Evolutionary conservation across 2,888 invertebrate species (phyloP).

Genomic region (Adineta ricciae): DNA sequence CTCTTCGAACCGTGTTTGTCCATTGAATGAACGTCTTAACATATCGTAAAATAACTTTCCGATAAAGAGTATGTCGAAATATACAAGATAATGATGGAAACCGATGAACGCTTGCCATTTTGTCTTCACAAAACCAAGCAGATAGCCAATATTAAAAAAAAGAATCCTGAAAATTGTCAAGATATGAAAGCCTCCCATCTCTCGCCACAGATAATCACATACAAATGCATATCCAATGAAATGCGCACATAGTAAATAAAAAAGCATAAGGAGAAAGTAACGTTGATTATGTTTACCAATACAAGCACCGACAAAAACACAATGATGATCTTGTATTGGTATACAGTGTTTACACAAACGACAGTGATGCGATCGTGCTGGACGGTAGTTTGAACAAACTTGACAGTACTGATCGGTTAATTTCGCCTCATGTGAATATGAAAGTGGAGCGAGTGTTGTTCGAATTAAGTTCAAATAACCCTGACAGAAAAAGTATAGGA

Average conservation of each 20-base stretch:
- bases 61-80: background rate
- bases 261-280: background rate
- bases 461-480: background rate
- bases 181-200: background rate
- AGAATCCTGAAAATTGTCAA: background rate
- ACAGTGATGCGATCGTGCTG: background rate
- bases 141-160: conserved; percentile 8
- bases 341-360: background rate
- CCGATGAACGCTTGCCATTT: background rate
- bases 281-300: conserved; percentile 9
- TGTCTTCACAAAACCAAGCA: background rate
- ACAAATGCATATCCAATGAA: background rate
- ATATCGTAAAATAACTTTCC: background rate
- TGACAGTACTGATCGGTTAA: background rate
- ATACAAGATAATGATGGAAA: background rate
- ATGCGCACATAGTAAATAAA: background rate
- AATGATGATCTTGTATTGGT: conserved; percentile 18
- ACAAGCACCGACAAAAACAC: conserved; percentile 14
- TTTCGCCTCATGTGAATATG: background rate
- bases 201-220: background rate
- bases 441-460: background rate
- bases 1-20: conserved; percentile 4
- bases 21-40: background rate
- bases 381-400: background rate
- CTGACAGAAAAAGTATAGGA: background rate